phyloP scores from a whole-genome alignment of 2,797 vertebrate species.

The Pseudopleuronectes americanus region DNA sequence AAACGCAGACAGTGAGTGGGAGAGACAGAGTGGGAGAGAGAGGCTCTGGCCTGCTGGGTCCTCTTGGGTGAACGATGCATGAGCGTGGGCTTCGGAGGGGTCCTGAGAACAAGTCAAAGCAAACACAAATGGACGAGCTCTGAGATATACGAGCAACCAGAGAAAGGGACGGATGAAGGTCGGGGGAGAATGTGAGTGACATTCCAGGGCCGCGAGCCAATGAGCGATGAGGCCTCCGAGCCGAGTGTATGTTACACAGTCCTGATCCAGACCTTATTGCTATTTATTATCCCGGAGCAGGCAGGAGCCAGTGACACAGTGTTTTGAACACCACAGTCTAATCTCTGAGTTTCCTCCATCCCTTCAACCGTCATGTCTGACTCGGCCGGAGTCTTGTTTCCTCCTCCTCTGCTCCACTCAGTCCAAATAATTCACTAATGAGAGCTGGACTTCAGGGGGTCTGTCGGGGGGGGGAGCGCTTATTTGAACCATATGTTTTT shows the following conservation, averaged over 20 bases:
- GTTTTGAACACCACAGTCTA: conserved; percentile 18
- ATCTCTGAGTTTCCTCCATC: conserved; percentile 16
- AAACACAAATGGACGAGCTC: conserved; percentile 68
- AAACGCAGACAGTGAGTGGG: conserved; percentile 79
- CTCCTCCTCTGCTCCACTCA: conserved; percentile 45
- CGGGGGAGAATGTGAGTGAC: conserved; percentile 68
- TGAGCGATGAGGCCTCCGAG: conserved; percentile 62
- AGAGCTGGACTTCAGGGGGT: conserved; percentile 67
- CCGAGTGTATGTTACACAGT: conserved; percentile 68
- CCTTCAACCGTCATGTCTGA: conserved; percentile 27
- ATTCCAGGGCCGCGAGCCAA: conserved; percentile 58
- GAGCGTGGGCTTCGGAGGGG: conserved; percentile 59
- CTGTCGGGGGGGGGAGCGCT: conserved; percentile 57
- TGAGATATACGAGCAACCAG: conserved; percentile 68
- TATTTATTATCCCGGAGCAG: conserved; percentile 64
- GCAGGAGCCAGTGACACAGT: conserved; percentile 6
- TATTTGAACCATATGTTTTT: conserved; percentile 82
- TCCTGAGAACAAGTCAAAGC: conserved; percentile 83
- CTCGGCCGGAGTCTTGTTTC: conserved; percentile 26
- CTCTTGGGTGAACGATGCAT: conserved; percentile 68
- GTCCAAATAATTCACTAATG: conserved; percentile 77
- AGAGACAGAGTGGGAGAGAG: conserved; percentile 75
- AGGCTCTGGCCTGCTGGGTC: conserved; percentile 47
- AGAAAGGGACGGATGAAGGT: conserved; percentile 68
- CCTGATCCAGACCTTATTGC: conserved; percentile 39